phyloP scores from a whole-genome alignment of 1,140 invertebrate genomes.

The Zelostemma sp. region DNA sequence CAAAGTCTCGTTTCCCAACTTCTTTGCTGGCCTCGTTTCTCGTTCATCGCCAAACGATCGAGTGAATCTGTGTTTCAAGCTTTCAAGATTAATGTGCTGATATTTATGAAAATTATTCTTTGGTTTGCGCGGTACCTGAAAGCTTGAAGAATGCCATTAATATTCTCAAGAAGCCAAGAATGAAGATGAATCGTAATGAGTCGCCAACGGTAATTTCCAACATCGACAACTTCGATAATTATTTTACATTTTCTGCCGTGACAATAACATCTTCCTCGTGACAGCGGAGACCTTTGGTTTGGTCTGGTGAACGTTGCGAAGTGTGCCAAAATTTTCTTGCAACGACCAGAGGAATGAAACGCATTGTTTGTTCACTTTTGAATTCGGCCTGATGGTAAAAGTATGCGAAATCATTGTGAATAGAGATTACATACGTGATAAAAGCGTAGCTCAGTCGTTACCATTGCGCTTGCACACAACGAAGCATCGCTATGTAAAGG shows the following conservation, averaged over 20 bases:
- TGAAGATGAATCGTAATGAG: conserved; percentile 20
- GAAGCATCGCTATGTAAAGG: conserved; percentile 26
- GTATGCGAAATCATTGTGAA: conserved; percentile 69
- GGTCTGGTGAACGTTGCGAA: conserved; percentile 51
- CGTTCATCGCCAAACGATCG: conserved; percentile 51
- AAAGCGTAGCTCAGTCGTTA: conserved; percentile 39
- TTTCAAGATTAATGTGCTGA: conserved; percentile 68
- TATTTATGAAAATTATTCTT: conserved; percentile 70
- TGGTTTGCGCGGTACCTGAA: no score
- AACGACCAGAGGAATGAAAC: conserved; percentile 56
- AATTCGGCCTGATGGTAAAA: conserved; percentile 68
- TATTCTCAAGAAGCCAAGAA: conserved; percentile 64
- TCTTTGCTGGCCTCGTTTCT: conserved; percentile 36
- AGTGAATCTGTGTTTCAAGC: conserved; percentile 57
- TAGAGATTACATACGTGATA: conserved; percentile 68
- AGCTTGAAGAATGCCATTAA: conserved; percentile 50
- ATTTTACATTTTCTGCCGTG: not conserved
- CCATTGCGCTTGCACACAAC: conserved; percentile 34
- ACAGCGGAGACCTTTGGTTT: no score
- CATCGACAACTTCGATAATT: no score
- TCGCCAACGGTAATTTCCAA: conserved; percentile 18
- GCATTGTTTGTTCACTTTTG: conserved; percentile 66
- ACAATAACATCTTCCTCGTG: not conserved
- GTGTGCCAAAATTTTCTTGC: conserved; percentile 63
- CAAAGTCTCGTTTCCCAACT: conserved; percentile 23